These are phyloP conservation scores for Eupithecia centaureata DNA, from an alignment of 2,888 invertebrate genomes.

Conservation along the genomic window DNA sequence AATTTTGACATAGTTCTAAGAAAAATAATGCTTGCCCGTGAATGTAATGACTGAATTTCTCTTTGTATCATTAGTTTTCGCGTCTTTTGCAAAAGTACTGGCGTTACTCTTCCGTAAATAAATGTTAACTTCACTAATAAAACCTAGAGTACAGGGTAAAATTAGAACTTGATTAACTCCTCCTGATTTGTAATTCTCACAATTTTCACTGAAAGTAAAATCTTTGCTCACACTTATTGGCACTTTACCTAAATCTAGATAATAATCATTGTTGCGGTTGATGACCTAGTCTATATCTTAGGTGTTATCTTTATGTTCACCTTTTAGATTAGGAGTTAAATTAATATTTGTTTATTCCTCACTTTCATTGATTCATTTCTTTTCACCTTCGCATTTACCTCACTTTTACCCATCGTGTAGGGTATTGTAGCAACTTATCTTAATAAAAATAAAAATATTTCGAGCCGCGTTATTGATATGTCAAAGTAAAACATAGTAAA, in stretches of 20 bases:
- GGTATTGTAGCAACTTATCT: conserved; percentile 76
- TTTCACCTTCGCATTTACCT: conserved; percentile 63
- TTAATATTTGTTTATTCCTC: conserved; percentile 62
- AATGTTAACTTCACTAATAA: conserved; percentile 73
- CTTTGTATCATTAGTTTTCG: conserved; percentile 56
- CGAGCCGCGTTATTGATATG: conserved; percentile 84
- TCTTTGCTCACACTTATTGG: conserved; percentile 75
- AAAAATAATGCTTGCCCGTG: conserved; percentile 72
- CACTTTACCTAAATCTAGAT: conserved; percentile 75
- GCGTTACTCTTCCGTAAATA: conserved; percentile 58
- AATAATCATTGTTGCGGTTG: conserved; percentile 75
- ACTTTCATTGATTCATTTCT: conserved; percentile 55
- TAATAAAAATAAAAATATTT: conserved; percentile 75
- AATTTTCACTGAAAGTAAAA: conserved; percentile 75
- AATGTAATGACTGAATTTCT: conserved; percentile 72
- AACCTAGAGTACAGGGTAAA: conserved; percentile 84
- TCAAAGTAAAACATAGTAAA: conserved; percentile 83
- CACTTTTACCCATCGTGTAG: conserved; percentile 78
- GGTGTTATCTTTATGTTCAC: conserved; percentile 61
- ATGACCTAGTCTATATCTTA: conserved; percentile 73
- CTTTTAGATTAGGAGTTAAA: conserved; percentile 64
- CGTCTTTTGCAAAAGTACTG: conserved; percentile 49
- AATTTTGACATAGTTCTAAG: conserved; percentile 60
- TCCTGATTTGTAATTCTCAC: conserved; percentile 77
- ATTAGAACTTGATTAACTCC: conserved; percentile 76